phyloP scores from a whole-genome alignment of 2,113 vertebrate genomes.

The Aspidoscelis tigris region DNA sequence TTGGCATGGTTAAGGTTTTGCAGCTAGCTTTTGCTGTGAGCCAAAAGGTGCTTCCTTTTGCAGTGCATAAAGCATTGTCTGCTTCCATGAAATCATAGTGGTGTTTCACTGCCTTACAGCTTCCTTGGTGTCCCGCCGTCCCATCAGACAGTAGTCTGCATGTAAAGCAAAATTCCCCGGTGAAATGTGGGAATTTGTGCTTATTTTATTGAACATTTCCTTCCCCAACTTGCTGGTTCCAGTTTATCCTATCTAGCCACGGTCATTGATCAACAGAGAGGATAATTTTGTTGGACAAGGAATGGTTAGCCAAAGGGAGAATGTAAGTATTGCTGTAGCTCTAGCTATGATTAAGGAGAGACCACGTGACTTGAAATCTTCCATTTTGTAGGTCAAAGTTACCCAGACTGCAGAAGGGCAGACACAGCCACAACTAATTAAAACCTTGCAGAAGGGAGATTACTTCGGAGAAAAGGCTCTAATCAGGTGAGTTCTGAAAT shows the following conservation, averaged over 20 bases:
- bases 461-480: constrained; percentile 96
- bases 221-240: neutral
- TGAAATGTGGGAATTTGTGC: too few relatives aligned
- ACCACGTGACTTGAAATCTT: neutral
- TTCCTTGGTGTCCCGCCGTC: too few relatives aligned
- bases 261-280: neutral
- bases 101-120: too few relatives aligned
- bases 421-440: constrained; percentile 87
- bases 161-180: too few relatives aligned
- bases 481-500: constrained; percentile 81
- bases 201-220: too few relatives aligned
- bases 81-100: too few relatives aligned
- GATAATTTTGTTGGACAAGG: neutral
- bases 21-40: too few relatives aligned
- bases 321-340: neutral
- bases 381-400: constrained; percentile 82
- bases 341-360: neutral
- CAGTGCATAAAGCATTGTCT: too few relatives aligned
- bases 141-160: too few relatives aligned
- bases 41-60: too few relatives aligned
- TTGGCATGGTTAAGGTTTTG: too few relatives aligned
- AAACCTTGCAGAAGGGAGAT: constrained; percentile 88
- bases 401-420: constrained; percentile 87
- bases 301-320: neutral
- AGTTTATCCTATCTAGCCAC: neutral